Evolutionary conservation across 92 coral and sea anemone species (phyloP), one percentile per base, ranked within the genome.

Genomic region (Epizoanthus ramosus): DNA sequence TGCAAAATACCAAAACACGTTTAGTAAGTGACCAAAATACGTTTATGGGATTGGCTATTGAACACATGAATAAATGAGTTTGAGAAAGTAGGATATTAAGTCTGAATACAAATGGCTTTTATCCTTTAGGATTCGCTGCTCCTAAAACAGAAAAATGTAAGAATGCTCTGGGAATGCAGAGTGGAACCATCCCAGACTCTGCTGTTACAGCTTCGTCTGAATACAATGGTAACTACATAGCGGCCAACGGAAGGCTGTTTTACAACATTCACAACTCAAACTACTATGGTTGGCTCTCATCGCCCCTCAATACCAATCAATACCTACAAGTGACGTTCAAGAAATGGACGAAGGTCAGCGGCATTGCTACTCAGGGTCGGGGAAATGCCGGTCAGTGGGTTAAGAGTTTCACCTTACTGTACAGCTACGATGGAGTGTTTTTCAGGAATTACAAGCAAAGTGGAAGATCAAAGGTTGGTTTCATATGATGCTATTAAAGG

Each of bases 341-440:
- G 56, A 59, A 37, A 59, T 76, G 81, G 81, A 76, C 81, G 15
- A 76, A 76, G 33, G 57, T 76, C 50, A 39, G 68, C 17, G 81
- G 81, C 2, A 76, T 76, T 58, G 81, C 69, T 17, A 56, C 81
- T 5, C 81, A 76, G 69, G 81, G 81, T 0, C 68, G 81, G 0
- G 81, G 81, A 35, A 56, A 76, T n/a, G 81, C 81, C 4, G 57
- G 15, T 8, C 81, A 76, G n/a, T 76, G 81, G 81, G 81, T 76
- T 8, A 58, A 63, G 45, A 45, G 54, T 13, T 76, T 35, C 57
- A 9, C 56, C 1, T 10, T 76, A 39, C 23, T 76, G n/a, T 76
- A 57, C 64, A 76, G 81, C 14, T 76, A 58, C 43, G 81, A 76
- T 35, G 81, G 69, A 60, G 69, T 76, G 25, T 76, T 60, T 25